Evolutionary conservation across 2,888 invertebrate genomes (phyloP).

Genomic region (Drosophila sordidapex): DNA sequence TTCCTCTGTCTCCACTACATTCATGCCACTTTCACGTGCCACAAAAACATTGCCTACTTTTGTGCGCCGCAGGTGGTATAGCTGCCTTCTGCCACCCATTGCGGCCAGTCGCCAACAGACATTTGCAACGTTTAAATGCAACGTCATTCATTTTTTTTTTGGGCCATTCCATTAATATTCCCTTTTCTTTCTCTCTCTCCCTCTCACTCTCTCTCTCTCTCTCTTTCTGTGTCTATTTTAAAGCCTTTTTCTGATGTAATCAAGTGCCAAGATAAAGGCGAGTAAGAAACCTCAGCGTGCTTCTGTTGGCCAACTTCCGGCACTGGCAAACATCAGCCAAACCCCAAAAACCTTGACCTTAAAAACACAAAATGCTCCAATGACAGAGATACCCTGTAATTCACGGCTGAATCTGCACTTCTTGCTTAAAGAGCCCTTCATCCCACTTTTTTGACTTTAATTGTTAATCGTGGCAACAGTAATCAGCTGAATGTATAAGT

Average conservation of each 20-base stretch:
- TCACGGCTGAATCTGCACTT: neutral
- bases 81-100: neutral
- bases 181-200: neutral
- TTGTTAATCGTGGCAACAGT: conserved; percentile 30
- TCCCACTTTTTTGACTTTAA: conserved; percentile 7
- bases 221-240: neutral
- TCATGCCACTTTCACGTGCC: conserved; percentile 12
- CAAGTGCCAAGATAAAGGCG: conserved; percentile 55
- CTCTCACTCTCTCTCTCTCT: neutral
- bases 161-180: conserved; percentile 8
- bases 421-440: neutral
- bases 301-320: conserved; percentile 38
- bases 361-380: neutral
- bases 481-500: conserved; percentile 1
- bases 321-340: conserved; percentile 6
- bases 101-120: conserved; percentile 22
- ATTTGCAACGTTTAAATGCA: conserved; percentile 36
- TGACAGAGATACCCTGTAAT: conserved; percentile 4
- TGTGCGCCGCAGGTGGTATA: conserved; percentile 50
- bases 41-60: conserved; percentile 55
- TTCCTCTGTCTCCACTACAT: neutral
- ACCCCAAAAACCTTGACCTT: conserved; percentile 62
- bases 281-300: conserved; percentile 42
- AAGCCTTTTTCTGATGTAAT: conserved; percentile 54
- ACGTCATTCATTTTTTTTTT: conserved; percentile 6